A percentile compares a stretch with the other conserved stretches of the same genome.
Conservation (phyloP, 35 echinoderm and acorn worm genomes). For the Heliocidaris erythrogramma region DNA sequence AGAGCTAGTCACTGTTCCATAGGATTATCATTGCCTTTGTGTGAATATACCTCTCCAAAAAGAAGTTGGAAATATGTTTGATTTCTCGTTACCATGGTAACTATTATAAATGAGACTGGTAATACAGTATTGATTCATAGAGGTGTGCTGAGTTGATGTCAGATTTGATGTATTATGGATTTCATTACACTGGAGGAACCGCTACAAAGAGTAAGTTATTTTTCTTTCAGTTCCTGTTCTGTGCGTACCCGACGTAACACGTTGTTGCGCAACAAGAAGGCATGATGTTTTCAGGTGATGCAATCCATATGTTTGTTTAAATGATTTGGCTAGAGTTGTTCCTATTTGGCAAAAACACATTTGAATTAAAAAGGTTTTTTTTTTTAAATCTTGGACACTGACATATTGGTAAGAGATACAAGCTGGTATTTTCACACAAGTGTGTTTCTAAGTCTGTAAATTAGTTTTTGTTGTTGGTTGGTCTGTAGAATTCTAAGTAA, state of each 20-base stretch:
- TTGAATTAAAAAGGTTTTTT: no score
- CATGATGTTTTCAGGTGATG: neutral
- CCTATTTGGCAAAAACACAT: no score
- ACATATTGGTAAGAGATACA: no score
- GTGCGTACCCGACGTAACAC: neutral
- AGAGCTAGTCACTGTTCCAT: neutral
- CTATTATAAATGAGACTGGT: neutral
- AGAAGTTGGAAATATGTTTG: neutral
- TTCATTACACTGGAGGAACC: neutral
- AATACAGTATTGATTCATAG: neutral
- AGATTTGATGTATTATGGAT: conserved; percentile 18
- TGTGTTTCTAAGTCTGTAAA: no score
- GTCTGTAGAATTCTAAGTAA: no score
- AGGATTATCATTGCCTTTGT: neutral
- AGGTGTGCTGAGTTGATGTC: neutral
- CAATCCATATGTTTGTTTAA: no score
- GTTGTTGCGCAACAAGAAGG: neutral
- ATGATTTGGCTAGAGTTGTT: no score
- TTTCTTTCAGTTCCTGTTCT: neutral
- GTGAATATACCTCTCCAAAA: neutral
- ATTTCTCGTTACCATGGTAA: neutral
- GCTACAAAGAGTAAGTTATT: conserved; percentile 4
- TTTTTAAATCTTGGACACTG: no score
- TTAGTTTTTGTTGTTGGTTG: no score
- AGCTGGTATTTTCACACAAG: no score